Percentiles rank a stretch among this genome's conserved stretches.
These are phyloP conservation scores for Rutilus rutilus DNA, from an alignment of 2,113 vertebrate species.

Conservation along the genomic window DNA sequence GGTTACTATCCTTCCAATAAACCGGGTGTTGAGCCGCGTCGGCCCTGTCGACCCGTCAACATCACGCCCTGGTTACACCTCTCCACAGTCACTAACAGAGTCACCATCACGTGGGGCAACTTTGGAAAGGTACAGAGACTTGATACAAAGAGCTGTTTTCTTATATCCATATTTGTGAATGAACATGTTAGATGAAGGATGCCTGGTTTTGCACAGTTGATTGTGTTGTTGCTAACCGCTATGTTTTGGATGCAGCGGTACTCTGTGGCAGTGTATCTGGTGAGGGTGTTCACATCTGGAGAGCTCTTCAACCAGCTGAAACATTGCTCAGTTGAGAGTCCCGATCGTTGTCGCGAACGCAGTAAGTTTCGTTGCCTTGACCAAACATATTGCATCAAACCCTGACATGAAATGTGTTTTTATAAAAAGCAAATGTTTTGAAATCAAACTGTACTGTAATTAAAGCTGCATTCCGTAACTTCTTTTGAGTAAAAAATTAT, in stretches of 20 bases:
- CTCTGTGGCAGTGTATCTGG: conserved; percentile 92
- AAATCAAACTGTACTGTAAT: background rate
- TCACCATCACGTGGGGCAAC: conserved; percentile 97
- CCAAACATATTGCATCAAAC: background rate
- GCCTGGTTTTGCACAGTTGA: too few relatives aligned
- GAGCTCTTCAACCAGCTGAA: conserved; percentile 94
- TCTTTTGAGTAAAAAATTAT: too few relatives aligned
- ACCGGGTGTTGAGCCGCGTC: conserved; percentile 94
- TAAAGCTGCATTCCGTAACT: too few relatives aligned
- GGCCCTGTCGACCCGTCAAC: conserved; percentile 96
- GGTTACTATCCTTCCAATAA: conserved; percentile 98
- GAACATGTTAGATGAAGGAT: background rate
- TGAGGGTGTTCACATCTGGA: conserved; percentile 90
- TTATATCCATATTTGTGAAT: background rate
- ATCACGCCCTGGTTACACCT: conserved; percentile 97
- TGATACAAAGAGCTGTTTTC: background rate
- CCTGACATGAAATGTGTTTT: background rate
- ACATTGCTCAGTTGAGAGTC: conserved; percentile 90
- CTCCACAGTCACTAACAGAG: conserved; percentile 90
- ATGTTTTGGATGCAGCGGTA: conserved; percentile 79
- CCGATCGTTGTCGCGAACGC: conserved; percentile 93
- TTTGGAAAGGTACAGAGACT: conserved; percentile 87
- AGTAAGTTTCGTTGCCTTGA: conserved; percentile 77
- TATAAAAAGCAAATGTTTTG: background rate
- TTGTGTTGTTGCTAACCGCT: background rate